These are phyloP conservation scores for Rhagoletis pomonella DNA, from an alignment of 1,140 invertebrate species.

Conservation along the genomic window DNA sequence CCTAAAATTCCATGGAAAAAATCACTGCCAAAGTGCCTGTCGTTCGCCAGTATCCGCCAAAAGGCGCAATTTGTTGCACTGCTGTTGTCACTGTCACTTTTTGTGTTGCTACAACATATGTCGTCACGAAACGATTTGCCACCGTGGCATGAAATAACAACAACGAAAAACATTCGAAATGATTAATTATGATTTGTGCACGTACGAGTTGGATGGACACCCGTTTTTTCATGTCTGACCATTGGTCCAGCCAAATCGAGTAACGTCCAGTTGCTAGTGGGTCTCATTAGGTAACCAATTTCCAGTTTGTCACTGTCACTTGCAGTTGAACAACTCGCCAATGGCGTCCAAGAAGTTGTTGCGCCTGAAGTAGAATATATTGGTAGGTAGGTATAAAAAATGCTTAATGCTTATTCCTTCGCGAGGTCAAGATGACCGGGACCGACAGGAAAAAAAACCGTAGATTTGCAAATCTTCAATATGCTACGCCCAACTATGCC, in stretches of 20 bases:
- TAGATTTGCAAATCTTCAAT: constrained; percentile 27
- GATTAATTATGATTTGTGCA: constrained; percentile 49
- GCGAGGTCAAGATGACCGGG: background rate
- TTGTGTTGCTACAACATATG: constrained; percentile 37
- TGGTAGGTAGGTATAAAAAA: background rate
- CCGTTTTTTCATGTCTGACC: background rate
- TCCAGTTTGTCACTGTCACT: constrained; percentile 48
- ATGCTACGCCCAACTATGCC: background rate
- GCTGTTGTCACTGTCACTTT: constrained; percentile 43
- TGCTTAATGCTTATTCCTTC: background rate
- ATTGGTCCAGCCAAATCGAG: background rate
- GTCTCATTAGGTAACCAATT: constrained; percentile 48
- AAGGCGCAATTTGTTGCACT: constrained; percentile 43
- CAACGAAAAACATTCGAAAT: constrained; percentile 5
- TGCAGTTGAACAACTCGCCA: background rate
- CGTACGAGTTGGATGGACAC: constrained; percentile 24
- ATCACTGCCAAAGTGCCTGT: constrained; percentile 19
- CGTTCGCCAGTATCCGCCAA: constrained; percentile 2
- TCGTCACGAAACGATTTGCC: constrained; percentile 6
- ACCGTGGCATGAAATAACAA: background rate
- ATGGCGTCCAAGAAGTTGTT: background rate
- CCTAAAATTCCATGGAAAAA: constrained; percentile 34
- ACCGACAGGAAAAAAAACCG: background rate
- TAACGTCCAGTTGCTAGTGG: constrained; percentile 36
- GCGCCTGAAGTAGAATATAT: too few species aligned